phyloP scores from a whole-genome alignment of 1,140 invertebrate genomes.

The Andricus grossulariae region DNA sequence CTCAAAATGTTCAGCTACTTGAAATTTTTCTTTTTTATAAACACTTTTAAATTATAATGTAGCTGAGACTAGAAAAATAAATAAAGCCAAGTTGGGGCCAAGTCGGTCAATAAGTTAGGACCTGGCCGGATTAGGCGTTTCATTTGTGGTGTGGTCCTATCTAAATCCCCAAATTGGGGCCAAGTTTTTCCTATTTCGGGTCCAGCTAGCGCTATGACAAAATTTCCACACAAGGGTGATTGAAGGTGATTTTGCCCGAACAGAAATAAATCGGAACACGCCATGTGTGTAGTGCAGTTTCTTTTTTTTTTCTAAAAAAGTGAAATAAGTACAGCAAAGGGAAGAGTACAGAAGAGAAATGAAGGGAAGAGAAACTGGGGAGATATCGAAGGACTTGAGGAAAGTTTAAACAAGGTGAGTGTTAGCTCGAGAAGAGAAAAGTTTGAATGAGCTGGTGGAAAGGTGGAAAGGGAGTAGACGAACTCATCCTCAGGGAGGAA shows the following conservation, averaged over 20 bases:
- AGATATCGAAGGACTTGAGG: slow-evolving; percentile 40
- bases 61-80: too few species aligned
- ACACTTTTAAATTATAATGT: too few species aligned
- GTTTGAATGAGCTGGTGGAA: slow-evolving; percentile 28
- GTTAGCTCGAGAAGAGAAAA: slow-evolving; percentile 26
- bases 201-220: too few species aligned
- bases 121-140: too few species aligned
- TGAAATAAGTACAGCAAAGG: slow-evolving; percentile 28
- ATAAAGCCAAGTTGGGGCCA: too few species aligned
- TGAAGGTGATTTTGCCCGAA: neutral
- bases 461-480: neutral
- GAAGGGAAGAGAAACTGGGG: slow-evolving; percentile 15
- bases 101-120: too few species aligned
- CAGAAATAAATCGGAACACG: slow-evolving; percentile 9
- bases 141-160: too few species aligned
- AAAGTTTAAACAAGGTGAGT: slow-evolving; percentile 56
- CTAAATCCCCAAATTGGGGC: too few species aligned
- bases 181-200: too few species aligned
- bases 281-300: neutral
- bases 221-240: too few species aligned
- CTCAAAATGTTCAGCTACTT: too few species aligned
- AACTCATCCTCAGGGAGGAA: slow-evolving; percentile 26
- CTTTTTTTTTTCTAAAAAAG: neutral
- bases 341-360: slow-evolving; percentile 33
- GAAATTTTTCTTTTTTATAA: too few species aligned